Evolutionary conservation across 1,140 invertebrate genomes (phyloP).

Genomic region (Lucilia sericata): DNA sequence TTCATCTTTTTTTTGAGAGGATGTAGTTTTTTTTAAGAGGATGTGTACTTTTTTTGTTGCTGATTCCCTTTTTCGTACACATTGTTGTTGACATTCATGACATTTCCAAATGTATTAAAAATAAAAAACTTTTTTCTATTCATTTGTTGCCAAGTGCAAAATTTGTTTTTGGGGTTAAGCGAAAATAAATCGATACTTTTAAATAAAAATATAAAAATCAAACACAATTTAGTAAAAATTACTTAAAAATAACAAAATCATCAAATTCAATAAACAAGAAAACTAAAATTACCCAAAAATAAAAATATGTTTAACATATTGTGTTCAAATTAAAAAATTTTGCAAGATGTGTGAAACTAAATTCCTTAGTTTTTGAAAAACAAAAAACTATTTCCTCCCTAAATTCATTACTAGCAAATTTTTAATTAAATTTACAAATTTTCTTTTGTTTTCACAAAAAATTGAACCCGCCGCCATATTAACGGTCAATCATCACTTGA

Average conservation of each 20-base stretch:
- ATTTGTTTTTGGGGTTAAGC: neutral
- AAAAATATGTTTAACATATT: neutral
- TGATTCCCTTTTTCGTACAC: neutral
- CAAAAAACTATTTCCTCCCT: no score
- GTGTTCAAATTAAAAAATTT: no score
- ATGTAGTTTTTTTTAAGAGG: no score
- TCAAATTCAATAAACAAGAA: neutral
- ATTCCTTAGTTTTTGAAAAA: no score
- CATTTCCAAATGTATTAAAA: neutral
- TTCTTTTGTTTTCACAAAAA: no score
- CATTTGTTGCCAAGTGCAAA: slow-evolving; percentile 22
- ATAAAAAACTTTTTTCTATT: neutral
- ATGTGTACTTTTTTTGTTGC: neutral
- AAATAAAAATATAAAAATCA: neutral
- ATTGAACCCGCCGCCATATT: neutral
- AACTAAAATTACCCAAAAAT: neutral
- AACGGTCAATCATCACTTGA: slow-evolving; percentile 9
- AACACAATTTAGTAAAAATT: slow-evolving; percentile 2
- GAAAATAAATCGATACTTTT: neutral
- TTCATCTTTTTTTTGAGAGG: no score
- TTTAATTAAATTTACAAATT: no score
- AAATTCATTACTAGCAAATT: no score
- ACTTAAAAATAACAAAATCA: neutral
- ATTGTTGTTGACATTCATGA: slow-evolving; percentile 17
- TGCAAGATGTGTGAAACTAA: no score